Evolutionary conservation across 2,888 invertebrate genomes (phyloP), one percentile per base, ranked within the genome.

Genomic region (Polydrusus cervinus): DNA sequence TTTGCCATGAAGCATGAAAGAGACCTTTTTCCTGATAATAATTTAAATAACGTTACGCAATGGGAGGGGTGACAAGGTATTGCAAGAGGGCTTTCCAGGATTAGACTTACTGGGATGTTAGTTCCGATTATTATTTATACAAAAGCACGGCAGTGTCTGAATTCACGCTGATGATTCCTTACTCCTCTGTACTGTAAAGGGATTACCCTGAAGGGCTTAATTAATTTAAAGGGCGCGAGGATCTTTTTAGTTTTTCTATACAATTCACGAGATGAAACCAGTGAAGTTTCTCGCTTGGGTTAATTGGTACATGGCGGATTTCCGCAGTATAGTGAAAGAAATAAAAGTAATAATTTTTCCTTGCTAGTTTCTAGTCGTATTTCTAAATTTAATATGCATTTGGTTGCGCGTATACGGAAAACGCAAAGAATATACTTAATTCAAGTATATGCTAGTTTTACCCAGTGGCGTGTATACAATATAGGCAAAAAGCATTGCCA

Each of bases 101-200:
- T 74, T 74, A 75, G 64, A 67, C 64, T 62, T 60, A 8, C 34
- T 34, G 67, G 71, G 67, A 71, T 68, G 71, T 75, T 71, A 64
- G 75, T 72, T 72, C 71, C 75, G 72, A 75, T 75, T 75, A 75
- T 71, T 75, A 71, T 72, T 75, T 75, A 71, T 74, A 74, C 64
- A 71, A 75, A 75, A 67, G 73, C 75, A 75, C 67, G 70, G 77
- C 77, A 70, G 72, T 74, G 79, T 74, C 80, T 81, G 81, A 77
- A 78, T 81, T 81, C 78, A 77, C 78, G 80, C 81, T 81, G 81
- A 81, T 81, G 80, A 80, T 70, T 79, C 78, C 78, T 74, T 74
- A 70, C 51, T 68, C 43, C 38, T 18, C 55, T 60, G 75, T 76
- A 80, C 79, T 80, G 80, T 81, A 64, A 73, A 74, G 71, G 80